These are phyloP conservation scores for Oncorhynchus keta DNA, from an alignment of 2,113 vertebrate genomes.

Conservation along the genomic window DNA sequence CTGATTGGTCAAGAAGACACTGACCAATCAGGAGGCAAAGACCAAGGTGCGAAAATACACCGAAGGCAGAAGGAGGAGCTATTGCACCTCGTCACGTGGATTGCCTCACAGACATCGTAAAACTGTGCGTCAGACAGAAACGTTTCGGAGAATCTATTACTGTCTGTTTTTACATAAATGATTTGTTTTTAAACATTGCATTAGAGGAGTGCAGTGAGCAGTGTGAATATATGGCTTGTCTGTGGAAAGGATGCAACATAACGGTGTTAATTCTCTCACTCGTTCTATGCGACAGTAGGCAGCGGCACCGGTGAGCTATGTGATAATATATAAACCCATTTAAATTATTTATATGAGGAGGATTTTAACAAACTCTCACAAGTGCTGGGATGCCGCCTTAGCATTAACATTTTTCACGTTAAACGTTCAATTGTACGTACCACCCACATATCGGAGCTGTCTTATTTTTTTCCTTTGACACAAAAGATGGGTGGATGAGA, in stretches of 20 bases:
- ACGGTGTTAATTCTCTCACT: conserved; percentile 56
- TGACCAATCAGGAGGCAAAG: conserved; percentile 8
- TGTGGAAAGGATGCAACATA: conserved; percentile 37
- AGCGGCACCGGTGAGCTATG: conserved; percentile 68
- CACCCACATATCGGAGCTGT: conserved; percentile 70
- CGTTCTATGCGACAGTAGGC: conserved; percentile 64
- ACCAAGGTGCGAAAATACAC: conserved; percentile 14
- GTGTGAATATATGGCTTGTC: conserved; percentile 51
- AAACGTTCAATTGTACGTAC: conserved; percentile 47
- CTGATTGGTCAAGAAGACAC: conserved; percentile 38
- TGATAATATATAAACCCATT: conserved; percentile 79
- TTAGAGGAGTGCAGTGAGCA: conserved; percentile 55
- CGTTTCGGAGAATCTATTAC: conserved; percentile 71
- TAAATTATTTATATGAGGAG: conserved; percentile 81
- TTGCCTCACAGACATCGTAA: conserved; percentile 58
- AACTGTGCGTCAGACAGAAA: conserved; percentile 57
- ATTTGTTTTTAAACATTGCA: conserved; percentile 70
- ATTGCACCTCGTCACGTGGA: conserved; percentile 49
- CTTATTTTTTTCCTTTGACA: conserved; percentile 61
- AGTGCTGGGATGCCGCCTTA: conserved; percentile 68
- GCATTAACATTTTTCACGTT: conserved; percentile 67
- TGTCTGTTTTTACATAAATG: conserved; percentile 79
- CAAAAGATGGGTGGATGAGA: conserved; percentile 18
- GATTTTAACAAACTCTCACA: conserved; percentile 77
- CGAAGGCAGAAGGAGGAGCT: conserved; percentile 20